Base-by-base conservation (phyloP, 2,113 vertebrate species). In the Jacana jacana region DNA sequence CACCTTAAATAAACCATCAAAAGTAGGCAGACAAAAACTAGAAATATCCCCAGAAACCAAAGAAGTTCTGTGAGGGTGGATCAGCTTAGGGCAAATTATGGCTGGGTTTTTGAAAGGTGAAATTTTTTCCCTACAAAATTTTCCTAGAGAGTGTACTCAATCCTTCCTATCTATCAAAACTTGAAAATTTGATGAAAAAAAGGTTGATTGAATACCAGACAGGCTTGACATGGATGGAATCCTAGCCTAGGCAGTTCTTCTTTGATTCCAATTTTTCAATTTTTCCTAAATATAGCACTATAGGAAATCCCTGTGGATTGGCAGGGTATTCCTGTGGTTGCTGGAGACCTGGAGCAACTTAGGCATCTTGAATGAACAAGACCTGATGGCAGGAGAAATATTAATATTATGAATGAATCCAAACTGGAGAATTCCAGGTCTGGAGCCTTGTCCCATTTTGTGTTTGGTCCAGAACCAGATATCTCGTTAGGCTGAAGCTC, bases 1-100 rank as follows among this genome's bases (percentile, higher is more conserved):
- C 71, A 91, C 84, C 87, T 95, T 79, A 92, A 95, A 92, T 92
- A 96, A 91, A 85, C 89, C 68, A 68, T 80, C 61, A 76, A 65
- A 79, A 82, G 49, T 54, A 88, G 71, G 78, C 89, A 89, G 70
- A 82, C 28, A 80, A 89, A 87, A 93, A 30, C 40, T 57, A 82
- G 77, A 89, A 85, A 80, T 91, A 93, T 35, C 49, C 79, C 33
- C 60, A 82, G 69, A 80, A 89, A 88, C 28, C n/a, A 91, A 92
- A 85, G 37, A 76, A 44, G 28, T 90, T 91, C 24, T 68, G 24
- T 68, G 37, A 76, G 15, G 1, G 1, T 69, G 44, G 70, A 87
- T 75, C 69, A 87, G n/a, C 31, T 85, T 49, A 72, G 78, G 66
- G 52, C 33, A 79, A 75, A 71, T 70, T 46, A 71, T 9, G 55